Base-by-base conservation (phyloP, 1,140 invertebrate species). In the Brachionus rotundiformis region DNA sequence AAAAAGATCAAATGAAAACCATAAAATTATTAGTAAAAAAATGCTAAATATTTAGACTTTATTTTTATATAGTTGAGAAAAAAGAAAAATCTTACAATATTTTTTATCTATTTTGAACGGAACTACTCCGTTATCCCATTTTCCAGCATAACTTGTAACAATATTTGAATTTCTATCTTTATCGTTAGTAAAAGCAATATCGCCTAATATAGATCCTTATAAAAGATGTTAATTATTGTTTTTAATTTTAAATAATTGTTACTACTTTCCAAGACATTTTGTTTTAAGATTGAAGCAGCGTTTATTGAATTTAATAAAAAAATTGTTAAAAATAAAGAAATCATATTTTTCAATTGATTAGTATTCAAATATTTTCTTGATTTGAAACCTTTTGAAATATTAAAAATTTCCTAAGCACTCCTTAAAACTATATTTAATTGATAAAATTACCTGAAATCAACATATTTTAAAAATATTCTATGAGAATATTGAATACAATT, bases 101-200 rank as follows among this genome's bases (percentile, higher is more conserved):
- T 41, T 59, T 27, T 41, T 19, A 31, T 59, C 39, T 27, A 77
- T 47, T 36, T 49, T 59, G 19, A 16, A 77, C n/a, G 73, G 73
- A 47, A 77, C 73, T 25, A 77, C 7, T 13, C 73, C 73, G 47
- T 36, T 36, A 19, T 68, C 63, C 63, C 63, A 68, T 68, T 68
- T 68, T 36, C 29, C 31, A n/a, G 31, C 63, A 68, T 68, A 68
- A 36, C 31, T 36, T 33, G 63, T 33, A 33, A 68, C 63, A 39
- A 68, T 68, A 68, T 68, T 68, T 68, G 63, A 68, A 68, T 68
- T 68, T 68, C 31, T 68, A 1, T 33, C 31, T 19, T 19, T 36
- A 36, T 33, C 63, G n/a, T n/a, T n/a, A n/a, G n/a, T n/a, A 68
- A 31, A 31, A 68, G 63, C 63, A 68, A 68, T 36, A 36, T 68